A percentile compares a stretch with the other conserved stretches of the same genome.
phyloP scores from a whole-genome alignment of 2,113 vertebrate species.

The Lates calcarifer region DNA sequence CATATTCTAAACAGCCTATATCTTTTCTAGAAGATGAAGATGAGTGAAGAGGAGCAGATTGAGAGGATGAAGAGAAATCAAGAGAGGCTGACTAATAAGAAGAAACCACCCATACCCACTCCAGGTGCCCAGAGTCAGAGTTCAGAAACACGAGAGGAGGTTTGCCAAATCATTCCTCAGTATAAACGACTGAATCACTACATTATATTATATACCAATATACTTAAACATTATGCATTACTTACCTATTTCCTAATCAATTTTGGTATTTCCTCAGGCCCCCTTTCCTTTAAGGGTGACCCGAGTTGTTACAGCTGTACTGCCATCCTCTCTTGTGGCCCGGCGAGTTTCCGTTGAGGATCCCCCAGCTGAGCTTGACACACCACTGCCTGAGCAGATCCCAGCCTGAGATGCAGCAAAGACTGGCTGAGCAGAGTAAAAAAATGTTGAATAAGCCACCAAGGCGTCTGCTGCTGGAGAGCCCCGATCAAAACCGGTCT shows the following conservation, averaged over 20 bases:
- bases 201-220: not conserved
- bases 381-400: constrained; percentile 77
- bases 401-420: constrained; percentile 50
- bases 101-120: constrained; percentile 59
- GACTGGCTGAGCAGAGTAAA: constrained; percentile 44
- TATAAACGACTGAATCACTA: not conserved
- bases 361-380: constrained; percentile 75
- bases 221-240: not conserved
- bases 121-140: constrained; percentile 55
- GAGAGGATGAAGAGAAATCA: constrained; percentile 80
- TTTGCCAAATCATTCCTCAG: constrained; percentile 33
- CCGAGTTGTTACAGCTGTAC: constrained; percentile 79
- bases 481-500: constrained; percentile 30
- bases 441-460: constrained; percentile 53
- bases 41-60: constrained; percentile 82
- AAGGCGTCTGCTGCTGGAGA: constrained; percentile 47
- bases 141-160: constrained; percentile 72
- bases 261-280: constrained; percentile 55
- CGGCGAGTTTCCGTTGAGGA: constrained; percentile 84
- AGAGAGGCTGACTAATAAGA: constrained; percentile 73
- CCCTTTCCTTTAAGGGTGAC: constrained; percentile 83
- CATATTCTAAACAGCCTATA: constrained; percentile 25
- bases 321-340: constrained; percentile 82
- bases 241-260: not conserved
- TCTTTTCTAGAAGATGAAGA: constrained; percentile 72